Conservation (phyloP, 2,888 invertebrate species). For the Drosophila anomelani region DNA sequence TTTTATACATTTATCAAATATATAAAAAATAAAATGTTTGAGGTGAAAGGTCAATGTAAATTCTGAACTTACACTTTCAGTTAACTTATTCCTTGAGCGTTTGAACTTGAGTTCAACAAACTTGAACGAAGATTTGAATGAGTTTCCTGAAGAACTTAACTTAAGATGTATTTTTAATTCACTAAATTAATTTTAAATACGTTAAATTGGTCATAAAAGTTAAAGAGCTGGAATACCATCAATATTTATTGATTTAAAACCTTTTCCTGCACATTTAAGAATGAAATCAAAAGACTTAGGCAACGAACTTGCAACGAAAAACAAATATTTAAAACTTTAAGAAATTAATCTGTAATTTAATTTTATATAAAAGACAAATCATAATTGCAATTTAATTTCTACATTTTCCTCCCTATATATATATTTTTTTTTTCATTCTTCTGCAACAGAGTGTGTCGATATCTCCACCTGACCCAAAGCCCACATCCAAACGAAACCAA, state of each 20-base stretch:
- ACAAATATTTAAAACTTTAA: background rate
- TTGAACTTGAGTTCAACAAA: background rate
- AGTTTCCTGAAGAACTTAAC: background rate
- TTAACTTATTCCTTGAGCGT: background rate
- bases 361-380: background rate
- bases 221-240: background rate
- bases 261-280: background rate
- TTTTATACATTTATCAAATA: background rate
- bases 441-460: slow-evolving; percentile 13
- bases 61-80: slow-evolving; percentile 1
- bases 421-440: background rate
- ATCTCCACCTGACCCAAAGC: slow-evolving; percentile 8
- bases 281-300: slow-evolving; percentile 26
- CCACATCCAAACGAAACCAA: slow-evolving; percentile 21
- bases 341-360: too few relatives aligned
- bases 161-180: background rate
- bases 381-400: background rate
- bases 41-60: background rate
- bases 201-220: background rate
- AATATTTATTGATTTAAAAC: background rate
- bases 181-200: background rate
- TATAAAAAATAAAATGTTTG: background rate
- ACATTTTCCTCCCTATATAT: background rate
- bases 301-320: slow-evolving; percentile 26
- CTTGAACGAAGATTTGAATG: background rate